Percentiles rank a stretch among this genome's conserved stretches.
phyloP scores from a whole-genome alignment of 1,140 invertebrate genomes.

The Maniola jurtina region DNA sequence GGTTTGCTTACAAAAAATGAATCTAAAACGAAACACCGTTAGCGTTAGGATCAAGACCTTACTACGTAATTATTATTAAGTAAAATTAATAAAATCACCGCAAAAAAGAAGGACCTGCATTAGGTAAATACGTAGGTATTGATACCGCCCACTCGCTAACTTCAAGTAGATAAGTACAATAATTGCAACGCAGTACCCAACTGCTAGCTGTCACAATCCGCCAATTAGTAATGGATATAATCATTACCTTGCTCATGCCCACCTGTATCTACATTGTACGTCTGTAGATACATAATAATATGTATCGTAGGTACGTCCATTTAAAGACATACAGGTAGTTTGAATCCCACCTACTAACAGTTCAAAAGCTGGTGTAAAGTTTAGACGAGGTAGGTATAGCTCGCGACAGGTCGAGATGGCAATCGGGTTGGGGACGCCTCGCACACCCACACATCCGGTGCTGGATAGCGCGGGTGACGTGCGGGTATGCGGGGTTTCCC shows the following conservation, averaged over 20 bases:
- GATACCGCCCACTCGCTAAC: slow-evolving; percentile 5
- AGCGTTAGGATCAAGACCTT: too few relatives aligned
- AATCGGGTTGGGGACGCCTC: too few relatives aligned
- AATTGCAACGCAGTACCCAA: slow-evolving; percentile 19
- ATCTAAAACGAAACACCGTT: too few relatives aligned
- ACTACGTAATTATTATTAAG: too few relatives aligned
- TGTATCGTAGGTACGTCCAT: not conserved
- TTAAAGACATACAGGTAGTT: slow-evolving; percentile 6
- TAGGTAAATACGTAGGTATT: not conserved
- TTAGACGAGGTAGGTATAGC: not conserved
- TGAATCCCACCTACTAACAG: not conserved
- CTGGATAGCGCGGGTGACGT: too few relatives aligned
- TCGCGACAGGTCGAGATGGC: too few relatives aligned
- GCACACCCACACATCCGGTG: too few relatives aligned
- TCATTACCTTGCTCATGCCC: slow-evolving; percentile 12
- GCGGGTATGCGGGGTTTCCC: too few relatives aligned
- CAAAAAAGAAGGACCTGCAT: not conserved
- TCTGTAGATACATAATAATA: too few relatives aligned
- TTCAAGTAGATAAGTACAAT: slow-evolving; percentile 9
- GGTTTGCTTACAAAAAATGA: too few relatives aligned
- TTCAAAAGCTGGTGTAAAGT: not conserved
- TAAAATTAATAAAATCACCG: not conserved
- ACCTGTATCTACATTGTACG: not conserved
- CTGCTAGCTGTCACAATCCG: slow-evolving; percentile 30
- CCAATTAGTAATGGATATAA: slow-evolving; percentile 36